Base-by-base conservation (phyloP, 1,140 invertebrate species). In the Mya arenaria region DNA sequence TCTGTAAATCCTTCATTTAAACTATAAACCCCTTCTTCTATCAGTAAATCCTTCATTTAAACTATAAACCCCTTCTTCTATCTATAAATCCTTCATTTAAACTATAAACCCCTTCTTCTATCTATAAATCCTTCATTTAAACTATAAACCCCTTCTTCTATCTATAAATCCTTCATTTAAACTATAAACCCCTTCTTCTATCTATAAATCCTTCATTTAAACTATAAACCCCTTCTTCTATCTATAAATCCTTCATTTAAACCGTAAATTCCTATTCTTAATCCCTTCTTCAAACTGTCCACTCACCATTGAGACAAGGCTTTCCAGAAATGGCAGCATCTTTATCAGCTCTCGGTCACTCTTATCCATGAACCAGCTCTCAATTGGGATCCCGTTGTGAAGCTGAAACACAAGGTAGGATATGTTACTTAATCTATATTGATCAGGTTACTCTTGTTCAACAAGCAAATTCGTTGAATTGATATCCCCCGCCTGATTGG, bases 341-440 rank as follows among this genome's bases (percentile, higher is more conserved):
- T 98, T 98, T 89, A 98, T 95, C 34, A 99, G 93, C 92, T 99
- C 98, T 37, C 95, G 95, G 93, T 99, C 98, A 79, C 95, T 95
- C 88, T 96, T 95, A 93, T 99, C 97, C 48, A 97, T 95, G 93
- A 99, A 99, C 98, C 98, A 99, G 92, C 97, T 98, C 93, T 98
- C 97, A 89, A 99, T 99, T 0, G 98, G 98, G 85, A 99, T 99
- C 41, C 98, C 98, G 94, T 99, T 99, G 93, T 99, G 97, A 80
- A 98, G 92, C 96, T 98, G 94, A 52, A 95, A 89, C 4, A 75
- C 34, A 77, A 0, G 10, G 48, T 23, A 52, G 25, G 48, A 52
- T 52, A 1, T 52, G 48, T 52, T 1, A 8, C n/a, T n/a, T n/a
- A n/a, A n/a, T n/a, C n/a, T n/a, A n/a, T n/a, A n/a, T n/a, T n/a